Conservation (phyloP, 2,113 vertebrate genomes). For the Speoplatyrhinus poulsoni region DNA sequence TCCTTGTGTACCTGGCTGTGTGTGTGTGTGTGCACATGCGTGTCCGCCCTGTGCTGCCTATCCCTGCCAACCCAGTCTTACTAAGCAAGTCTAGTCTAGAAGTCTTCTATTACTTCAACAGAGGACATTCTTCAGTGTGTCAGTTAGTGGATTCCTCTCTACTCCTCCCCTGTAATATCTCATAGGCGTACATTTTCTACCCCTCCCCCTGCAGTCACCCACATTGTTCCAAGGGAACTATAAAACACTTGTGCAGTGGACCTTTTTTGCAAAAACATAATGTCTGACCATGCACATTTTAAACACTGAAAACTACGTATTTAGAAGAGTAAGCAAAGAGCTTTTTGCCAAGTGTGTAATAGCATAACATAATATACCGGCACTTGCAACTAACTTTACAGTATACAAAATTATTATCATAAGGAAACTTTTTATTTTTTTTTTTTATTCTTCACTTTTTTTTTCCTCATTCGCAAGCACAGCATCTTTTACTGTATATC, state of each 20-base stretch:
- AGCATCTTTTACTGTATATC: constrained; percentile 34
- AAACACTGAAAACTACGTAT: constrained; percentile 37
- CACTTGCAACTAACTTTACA: constrained; percentile 23
- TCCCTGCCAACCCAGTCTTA: constrained; percentile 17
- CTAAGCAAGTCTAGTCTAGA: constrained; percentile 41
- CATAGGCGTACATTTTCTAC: no score
- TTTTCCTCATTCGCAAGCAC: constrained; percentile 22
- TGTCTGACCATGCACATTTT: constrained; percentile 44
- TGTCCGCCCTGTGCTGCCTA: neutral
- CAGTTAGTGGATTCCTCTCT: no score
- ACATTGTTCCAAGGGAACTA: no score
- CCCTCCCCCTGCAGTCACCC: no score
- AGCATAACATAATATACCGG: constrained; percentile 18
- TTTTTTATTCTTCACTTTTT: no score
- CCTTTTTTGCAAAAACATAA: constrained; percentile 38
- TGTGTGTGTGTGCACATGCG: neutral
- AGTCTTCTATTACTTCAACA: constrained; percentile 12
- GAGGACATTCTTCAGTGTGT: no score
- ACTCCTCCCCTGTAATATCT: no score
- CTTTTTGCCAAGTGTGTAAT: constrained; percentile 52
- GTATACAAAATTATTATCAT: constrained; percentile 45
- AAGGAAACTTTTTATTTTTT: constrained; percentile 35
- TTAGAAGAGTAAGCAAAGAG: constrained; percentile 41
- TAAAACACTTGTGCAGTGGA: no score
- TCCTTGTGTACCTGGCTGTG: constrained; percentile 16